phyloP scores from a whole-genome alignment of 2,888 invertebrate species.

The Rutpela maculata region DNA sequence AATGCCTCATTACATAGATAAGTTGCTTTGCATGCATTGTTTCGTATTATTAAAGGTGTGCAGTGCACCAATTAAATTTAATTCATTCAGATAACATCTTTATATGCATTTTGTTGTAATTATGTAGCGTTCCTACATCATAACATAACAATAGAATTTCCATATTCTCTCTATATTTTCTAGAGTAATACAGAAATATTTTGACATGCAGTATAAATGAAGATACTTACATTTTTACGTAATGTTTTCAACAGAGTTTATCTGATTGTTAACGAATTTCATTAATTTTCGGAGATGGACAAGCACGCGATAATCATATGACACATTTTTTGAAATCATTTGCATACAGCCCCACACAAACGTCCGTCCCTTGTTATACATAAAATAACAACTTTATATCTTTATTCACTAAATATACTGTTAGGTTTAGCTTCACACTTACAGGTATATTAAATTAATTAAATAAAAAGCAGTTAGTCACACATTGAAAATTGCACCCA shows the following conservation, averaged over 20 bases:
- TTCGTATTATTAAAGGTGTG: conserved; percentile 25
- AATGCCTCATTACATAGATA: background rate
- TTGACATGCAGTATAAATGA: conserved; percentile 55
- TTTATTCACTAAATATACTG: conserved; percentile 36
- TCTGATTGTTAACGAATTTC: conserved; percentile 56
- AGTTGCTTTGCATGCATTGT: conserved; percentile 22
- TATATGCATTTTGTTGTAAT: conserved; percentile 27
- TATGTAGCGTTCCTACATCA: conserved; percentile 18
- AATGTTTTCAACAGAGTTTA: conserved; percentile 61
- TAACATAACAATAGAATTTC: conserved; percentile 36
- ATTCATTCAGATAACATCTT: conserved; percentile 34
- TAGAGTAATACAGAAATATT: conserved; percentile 36
- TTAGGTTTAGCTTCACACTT: conserved; percentile 35
- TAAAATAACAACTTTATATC: conserved; percentile 47
- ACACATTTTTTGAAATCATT: conserved; percentile 40
- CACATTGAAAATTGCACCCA: conserved; percentile 35
- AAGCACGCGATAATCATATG: conserved; percentile 42
- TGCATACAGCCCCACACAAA: conserved; percentile 34
- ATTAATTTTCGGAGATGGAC: conserved; percentile 44
- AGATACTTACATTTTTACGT: conserved; percentile 56
- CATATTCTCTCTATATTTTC: conserved; percentile 34
- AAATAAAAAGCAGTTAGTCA: conserved; percentile 39
- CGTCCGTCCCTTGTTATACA: conserved; percentile 34
- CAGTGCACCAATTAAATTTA: conserved; percentile 37
- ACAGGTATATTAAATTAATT: conserved; percentile 34